Base-by-base conservation (phyloP, 2,888 invertebrate species). In the Dione vanillae region DNA sequence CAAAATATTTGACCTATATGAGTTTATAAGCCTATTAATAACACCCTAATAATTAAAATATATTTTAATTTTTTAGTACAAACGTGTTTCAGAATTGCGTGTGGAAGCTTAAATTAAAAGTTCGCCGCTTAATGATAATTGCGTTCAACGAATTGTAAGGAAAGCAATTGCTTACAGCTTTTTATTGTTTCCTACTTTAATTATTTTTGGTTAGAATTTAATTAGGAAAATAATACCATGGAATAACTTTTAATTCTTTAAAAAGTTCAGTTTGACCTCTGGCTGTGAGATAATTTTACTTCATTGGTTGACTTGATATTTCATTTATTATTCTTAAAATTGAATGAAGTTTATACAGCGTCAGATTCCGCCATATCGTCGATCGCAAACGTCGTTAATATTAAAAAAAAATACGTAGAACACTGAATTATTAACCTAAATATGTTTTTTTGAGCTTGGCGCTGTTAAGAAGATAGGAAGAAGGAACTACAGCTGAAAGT, bases 61-160 rank as follows among this genome's bases (percentile, higher is more conserved):
- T n/a, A 27, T 14, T 9, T 6, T 51, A 20, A 10, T 19, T 40
- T 49, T 49, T 64, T 49, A 16, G 40, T 27, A 67, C n/a, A 51
- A 64, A 61, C 54, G 68, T 43, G 68, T 54, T 69, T 66, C 16
- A 43, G 51, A 62, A 59, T 74, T 45, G 74, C 74, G 74, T 74
- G 74, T 65, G 68, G 35, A 51, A 56, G 61, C 61, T 49, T 27
- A 61, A 67, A 74, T 72, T 70, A 72, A 72, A 74, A 72, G 65
- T 74, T 74, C 35, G 47, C 45, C 62, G 72, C 67, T 72, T 74
- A 74, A 72, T 70, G 72, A 72, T 74, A 72, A 74, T 74, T 74
- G 65, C 68, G 70, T 70, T 72, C 70, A 58, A 56, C 64, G 65
- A 67, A 59, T 65, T 70, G 74, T 71, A 74, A 74, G 72, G 58